Conservation (phyloP, 2,113 vertebrate species). For the Brachyhypopomus gauderio region DNA sequence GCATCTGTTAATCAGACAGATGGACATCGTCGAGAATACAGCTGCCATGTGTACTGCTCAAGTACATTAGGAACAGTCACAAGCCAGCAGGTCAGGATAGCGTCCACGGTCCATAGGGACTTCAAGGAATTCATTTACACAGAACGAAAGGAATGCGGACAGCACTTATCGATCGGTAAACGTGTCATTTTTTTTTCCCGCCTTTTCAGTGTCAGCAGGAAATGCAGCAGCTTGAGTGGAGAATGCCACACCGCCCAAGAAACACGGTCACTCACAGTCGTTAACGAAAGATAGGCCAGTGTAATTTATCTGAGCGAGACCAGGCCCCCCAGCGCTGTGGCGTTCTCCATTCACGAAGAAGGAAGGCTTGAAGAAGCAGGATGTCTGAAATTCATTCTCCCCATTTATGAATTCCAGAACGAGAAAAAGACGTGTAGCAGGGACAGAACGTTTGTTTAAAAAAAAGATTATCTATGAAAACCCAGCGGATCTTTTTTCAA, state of each 20-base stretch:
- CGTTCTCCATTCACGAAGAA: background rate
- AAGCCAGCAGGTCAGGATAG: background rate
- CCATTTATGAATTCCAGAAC: background rate
- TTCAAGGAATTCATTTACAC: background rate
- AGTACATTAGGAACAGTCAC: background rate
- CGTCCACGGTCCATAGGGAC: background rate
- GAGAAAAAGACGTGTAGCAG: too few species aligned
- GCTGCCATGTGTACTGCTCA: background rate
- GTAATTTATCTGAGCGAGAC: background rate
- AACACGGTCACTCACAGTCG: background rate
- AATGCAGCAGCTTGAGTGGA: constrained; percentile 7
- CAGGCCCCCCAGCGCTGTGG: background rate
- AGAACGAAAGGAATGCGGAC: background rate
- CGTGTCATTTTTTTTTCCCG: background rate
- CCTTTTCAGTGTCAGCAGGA: constrained; percentile 3
- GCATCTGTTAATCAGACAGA: background rate
- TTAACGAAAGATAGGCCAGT: background rate
- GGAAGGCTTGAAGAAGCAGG: background rate
- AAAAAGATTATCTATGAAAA: too few species aligned
- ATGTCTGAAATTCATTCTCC: background rate
- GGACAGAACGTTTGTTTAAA: too few species aligned
- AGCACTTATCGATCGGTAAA: background rate
- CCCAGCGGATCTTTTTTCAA: too few species aligned
- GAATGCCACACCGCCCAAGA: background rate
- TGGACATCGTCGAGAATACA: constrained; percentile 1